Evolutionary conservation across 2,113 vertebrate genomes (phyloP), one percentile per base, ranked within the genome.

Genomic region (Corythornis madagascariensis): DNA sequence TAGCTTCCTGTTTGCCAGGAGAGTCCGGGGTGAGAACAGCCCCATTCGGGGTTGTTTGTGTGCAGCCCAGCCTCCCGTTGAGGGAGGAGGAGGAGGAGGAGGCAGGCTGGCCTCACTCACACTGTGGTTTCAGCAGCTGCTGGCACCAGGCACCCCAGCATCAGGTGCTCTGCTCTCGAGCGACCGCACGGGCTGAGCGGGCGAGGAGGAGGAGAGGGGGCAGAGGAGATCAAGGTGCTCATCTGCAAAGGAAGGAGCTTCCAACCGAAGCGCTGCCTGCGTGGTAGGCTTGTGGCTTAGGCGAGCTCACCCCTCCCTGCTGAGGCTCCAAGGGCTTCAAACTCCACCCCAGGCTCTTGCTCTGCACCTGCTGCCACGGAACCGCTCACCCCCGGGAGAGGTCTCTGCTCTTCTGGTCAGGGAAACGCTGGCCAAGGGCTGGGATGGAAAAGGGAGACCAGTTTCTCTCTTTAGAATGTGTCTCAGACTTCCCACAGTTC

Each of bases 111-210:
- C 72, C 57, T 48, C 53, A 3, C 11, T 56, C 16, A 2, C 31
- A 76, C 89, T 94, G 94, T 2, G 96, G 94, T 96, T 94, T 83
- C 17, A 0, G 94, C 89, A 92, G 89, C 91, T 94, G 91, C 89
- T 25, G 21, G 80, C 81, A 38, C 69, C 63, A 0, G 75, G 73
- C 81, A 10, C 26, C 10, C 66, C 65, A 0, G 82, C 19, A 45
- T 47, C 95, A 96, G 96, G 91, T 92, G 94, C 0, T 48, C 75
- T 0, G 60, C 60, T 59, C 56, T 6, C 9, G 2, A 13, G 59
- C 22, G 19, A 90, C 94, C 90, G 6, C 92, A 66, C 45, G 74
- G 67, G 76, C 75, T 17, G 66, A 2, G 7, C 6, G 3, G 52
- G 40, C 10, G 88, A 33, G 50, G 11, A 61, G 81, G 28, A 26